phyloP scores from a whole-genome alignment of 1,140 invertebrate genomes.

The Pachypeltis micranthus region DNA sequence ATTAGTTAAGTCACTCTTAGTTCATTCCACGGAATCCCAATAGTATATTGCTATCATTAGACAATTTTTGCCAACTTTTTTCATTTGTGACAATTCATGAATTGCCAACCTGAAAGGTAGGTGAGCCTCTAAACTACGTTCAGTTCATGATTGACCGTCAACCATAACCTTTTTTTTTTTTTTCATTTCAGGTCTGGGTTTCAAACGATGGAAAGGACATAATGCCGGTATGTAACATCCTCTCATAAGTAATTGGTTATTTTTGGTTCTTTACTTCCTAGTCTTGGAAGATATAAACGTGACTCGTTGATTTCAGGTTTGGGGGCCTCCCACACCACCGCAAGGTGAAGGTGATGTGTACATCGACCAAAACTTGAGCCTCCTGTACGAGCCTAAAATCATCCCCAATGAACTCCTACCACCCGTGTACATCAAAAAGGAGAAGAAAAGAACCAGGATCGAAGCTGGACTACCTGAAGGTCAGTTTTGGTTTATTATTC shows the following conservation, averaged over 20 bases:
- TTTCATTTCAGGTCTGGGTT: conserved; percentile 54
- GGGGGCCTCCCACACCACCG: conserved; percentile 89
- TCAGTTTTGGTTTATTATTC: no score
- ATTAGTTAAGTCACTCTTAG: no score
- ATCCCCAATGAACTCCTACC: conserved; percentile 76
- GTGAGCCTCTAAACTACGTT: no score
- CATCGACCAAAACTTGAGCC: conserved; percentile 69
- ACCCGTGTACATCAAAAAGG: conserved; percentile 72
- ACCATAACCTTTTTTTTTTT: conserved; percentile 15
- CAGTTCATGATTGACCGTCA: no score
- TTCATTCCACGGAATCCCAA: no score
- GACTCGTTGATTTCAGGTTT: conserved; percentile 68
- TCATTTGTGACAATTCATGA: no score
- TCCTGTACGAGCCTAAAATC: conserved; percentile 69
- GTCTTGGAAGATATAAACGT: no score
- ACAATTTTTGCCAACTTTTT: no score
- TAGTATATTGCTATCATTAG: no score
- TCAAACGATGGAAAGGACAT: conserved; percentile 54
- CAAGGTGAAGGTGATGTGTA: conserved; percentile 83
- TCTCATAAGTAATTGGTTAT: conserved; percentile 23
- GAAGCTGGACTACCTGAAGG: conserved; percentile 41
- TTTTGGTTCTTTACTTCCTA: conserved; percentile 16
- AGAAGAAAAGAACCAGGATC: conserved; percentile 55
- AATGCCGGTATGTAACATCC: conserved; percentile 73
- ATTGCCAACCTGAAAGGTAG: no score